Evolutionary conservation across 2,888 invertebrate species (phyloP).

Genomic region (Poecilobothrus nobilitatus): DNA sequence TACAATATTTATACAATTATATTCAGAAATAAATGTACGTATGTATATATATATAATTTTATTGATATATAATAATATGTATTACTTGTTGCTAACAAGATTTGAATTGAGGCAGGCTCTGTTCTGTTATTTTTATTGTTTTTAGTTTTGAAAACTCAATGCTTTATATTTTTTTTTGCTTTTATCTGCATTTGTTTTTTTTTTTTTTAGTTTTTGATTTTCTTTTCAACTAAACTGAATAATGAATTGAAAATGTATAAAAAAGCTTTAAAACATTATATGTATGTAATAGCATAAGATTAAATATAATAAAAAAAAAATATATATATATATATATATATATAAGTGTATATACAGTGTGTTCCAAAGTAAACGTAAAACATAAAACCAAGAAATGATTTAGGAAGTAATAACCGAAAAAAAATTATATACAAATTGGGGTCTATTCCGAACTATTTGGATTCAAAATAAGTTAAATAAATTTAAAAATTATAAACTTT

Average conservation of each 20-base stretch:
- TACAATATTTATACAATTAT: not conserved
- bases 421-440: too few species aligned
- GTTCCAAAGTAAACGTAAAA: too few species aligned
- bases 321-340: too few species aligned
- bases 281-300: too few species aligned
- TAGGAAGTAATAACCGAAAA: too few species aligned
- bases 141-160: not conserved
- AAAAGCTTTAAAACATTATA: not conserved
- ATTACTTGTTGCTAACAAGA: not conserved
- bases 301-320: not conserved
- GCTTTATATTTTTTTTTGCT: not conserved
- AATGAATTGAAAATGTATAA: not conserved
- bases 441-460: too few species aligned
- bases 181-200: not conserved
- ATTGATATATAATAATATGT: too few species aligned
- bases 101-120: not conserved
- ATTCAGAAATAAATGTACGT: not conserved
- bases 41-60: not conserved
- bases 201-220: not conserved
- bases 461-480: too few species aligned
- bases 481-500: too few species aligned
- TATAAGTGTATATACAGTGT: too few species aligned
- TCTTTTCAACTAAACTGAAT: not conserved
- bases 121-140: not conserved
- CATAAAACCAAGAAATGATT: too few species aligned